Conservation (phyloP, 2,113 vertebrate species). For the Tetraodon nigroviridis region DNA sequence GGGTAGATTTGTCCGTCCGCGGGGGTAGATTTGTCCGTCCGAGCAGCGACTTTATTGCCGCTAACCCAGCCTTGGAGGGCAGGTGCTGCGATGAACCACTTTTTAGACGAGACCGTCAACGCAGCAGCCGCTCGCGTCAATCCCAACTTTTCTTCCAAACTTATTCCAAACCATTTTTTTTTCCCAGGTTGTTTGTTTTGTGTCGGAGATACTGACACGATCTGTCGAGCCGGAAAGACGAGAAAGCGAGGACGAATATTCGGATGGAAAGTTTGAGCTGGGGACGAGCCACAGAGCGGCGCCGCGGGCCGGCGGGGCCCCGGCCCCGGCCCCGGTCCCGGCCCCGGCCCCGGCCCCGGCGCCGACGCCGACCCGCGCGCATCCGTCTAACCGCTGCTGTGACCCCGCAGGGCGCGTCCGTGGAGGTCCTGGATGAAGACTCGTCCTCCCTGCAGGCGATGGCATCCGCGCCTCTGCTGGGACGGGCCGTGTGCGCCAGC, state of each 20-base stretch:
- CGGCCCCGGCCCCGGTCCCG: neutral
- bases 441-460: slow-evolving; percentile 85
- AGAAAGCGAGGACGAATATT: neutral
- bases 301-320: neutral
- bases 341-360: neutral
- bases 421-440: slow-evolving; percentile 80
- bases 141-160: neutral
- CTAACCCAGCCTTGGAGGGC: no score
- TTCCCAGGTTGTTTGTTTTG: neutral
- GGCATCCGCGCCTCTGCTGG: slow-evolving; percentile 78
- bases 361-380: neutral
- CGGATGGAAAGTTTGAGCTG: neutral
- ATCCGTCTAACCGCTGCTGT: slow-evolving; percentile 27
- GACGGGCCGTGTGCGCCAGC: slow-evolving; percentile 84
- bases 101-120: no score
- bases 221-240: neutral
- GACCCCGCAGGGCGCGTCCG: slow-evolving; percentile 75
- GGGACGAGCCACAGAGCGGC: neutral
- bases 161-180: neutral
- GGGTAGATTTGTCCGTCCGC: no score
- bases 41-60: no score
- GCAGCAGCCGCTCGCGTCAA: neutral
- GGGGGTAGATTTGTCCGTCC: no score
- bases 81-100: no score
- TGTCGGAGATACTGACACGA: neutral